Evolutionary conservation across 2,797 vertebrate species (phyloP).

Genomic region (Propithecus perrieri): DNA sequence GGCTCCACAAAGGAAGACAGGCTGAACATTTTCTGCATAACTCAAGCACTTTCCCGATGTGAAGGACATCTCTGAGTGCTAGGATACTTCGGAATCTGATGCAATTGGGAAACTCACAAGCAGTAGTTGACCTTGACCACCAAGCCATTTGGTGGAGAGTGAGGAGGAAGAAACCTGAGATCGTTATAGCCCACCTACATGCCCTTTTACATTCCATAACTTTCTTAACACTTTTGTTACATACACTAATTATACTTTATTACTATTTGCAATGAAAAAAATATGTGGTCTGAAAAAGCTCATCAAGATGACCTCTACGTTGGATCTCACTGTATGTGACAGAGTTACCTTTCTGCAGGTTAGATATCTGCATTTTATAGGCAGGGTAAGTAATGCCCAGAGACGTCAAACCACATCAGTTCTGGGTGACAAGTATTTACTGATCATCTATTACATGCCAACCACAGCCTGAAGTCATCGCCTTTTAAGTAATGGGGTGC

Average conservation of each 20-base stretch:
- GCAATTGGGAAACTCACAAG: not conserved
- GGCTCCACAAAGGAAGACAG: not conserved
- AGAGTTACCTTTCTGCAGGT: not conserved
- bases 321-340: not conserved
- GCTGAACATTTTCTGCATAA: constrained; percentile 51
- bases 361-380: not conserved
- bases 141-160: not conserved
- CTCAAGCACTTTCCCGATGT: not conserved
- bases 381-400: not conserved
- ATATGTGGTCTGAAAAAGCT: not conserved
- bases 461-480: not conserved
- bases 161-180: not conserved
- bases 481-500: not conserved
- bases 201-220: not conserved
- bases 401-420: not conserved
- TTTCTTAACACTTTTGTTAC: not conserved
- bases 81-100: not conserved
- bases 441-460: not conserved
- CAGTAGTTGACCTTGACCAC: not conserved
- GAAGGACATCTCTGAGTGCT: not conserved
- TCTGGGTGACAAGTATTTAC: not conserved
- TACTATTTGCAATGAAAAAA: not conserved
- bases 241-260: not conserved
- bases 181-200: not conserved
- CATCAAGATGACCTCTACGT: not conserved